phyloP scores from a whole-genome alignment of 1,140 invertebrate species.

The Drosophila sturtevanti region DNA sequence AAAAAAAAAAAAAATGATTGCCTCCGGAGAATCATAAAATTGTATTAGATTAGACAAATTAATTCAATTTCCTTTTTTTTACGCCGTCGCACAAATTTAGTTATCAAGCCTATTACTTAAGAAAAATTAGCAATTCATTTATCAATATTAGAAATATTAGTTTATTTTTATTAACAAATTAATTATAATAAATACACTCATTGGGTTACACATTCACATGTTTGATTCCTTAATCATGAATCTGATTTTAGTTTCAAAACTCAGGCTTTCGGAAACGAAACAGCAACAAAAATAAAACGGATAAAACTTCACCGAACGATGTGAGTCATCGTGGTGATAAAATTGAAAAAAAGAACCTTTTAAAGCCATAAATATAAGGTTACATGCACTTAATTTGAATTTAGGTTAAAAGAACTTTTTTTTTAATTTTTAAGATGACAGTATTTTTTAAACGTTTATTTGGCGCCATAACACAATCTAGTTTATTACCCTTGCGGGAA shows the following conservation, averaged over 20 bases:
- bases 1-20: slow-evolving; percentile 21
- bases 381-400: neutral
- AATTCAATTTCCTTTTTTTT: slow-evolving; percentile 24
- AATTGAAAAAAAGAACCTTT: neutral
- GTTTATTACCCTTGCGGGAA: neutral
- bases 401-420: neutral
- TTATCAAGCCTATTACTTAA: neutral
- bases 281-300: neutral
- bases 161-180: neutral
- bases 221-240: neutral
- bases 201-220: neutral
- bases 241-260: neutral
- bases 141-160: neutral
- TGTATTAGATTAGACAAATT: slow-evolving; percentile 58
- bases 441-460: neutral
- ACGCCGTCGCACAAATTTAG: neutral
- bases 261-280: neutral
- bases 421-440: neutral
- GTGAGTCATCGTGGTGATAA: neutral
- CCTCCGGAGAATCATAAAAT: slow-evolving; percentile 42
- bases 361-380: neutral
- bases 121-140: neutral
- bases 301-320: neutral
- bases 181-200: neutral
- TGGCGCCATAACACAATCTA: too few relatives aligned